Conservation (phyloP, 2,888 invertebrate genomes). For the Emesis furor region DNA sequence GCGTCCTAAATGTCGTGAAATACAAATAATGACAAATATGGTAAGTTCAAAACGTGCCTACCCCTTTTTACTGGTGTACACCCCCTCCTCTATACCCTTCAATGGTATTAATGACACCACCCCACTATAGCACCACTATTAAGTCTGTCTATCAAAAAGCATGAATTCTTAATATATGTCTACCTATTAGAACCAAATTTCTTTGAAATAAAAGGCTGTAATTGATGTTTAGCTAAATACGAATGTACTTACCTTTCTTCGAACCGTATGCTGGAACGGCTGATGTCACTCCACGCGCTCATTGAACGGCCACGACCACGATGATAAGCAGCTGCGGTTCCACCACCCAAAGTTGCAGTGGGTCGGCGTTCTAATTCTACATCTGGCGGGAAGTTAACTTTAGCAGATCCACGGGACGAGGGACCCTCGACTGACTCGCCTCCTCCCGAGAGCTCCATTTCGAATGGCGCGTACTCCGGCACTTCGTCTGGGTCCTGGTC, state of each 20-base stretch:
- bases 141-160: constrained; percentile 1
- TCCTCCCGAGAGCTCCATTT: constrained; percentile 86
- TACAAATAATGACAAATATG: constrained; percentile 48
- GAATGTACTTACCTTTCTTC: constrained; percentile 93
- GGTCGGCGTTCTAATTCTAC: constrained; percentile 90
- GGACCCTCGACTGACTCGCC: constrained; percentile 86
- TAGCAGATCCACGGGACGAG: constrained; percentile 90
- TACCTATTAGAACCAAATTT: background rate
- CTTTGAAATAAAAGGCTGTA: background rate
- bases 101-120: background rate
- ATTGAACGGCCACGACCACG: constrained; percentile 94
- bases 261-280: constrained; percentile 96
- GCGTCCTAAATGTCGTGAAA: constrained; percentile 53
- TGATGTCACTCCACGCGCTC: constrained; percentile 97
- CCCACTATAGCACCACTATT: constrained; percentile 18
- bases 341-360: constrained; percentile 83
- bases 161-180: background rate
- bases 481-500: constrained; percentile 87
- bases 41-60: constrained; percentile 64
- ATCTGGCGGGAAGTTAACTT: constrained; percentile 94
- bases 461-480: constrained; percentile 87
- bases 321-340: constrained; percentile 86
- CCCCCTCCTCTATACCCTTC: constrained; percentile 24
- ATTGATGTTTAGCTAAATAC: background rate
- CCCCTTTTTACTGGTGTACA: constrained; percentile 43